A percentile compares a stretch with the other conserved stretches of the same genome.
These are phyloP conservation scores for Pachycephus smyrnensis DNA, from an alignment of 2,888 invertebrate genomes.

Conservation along the genomic window DNA sequence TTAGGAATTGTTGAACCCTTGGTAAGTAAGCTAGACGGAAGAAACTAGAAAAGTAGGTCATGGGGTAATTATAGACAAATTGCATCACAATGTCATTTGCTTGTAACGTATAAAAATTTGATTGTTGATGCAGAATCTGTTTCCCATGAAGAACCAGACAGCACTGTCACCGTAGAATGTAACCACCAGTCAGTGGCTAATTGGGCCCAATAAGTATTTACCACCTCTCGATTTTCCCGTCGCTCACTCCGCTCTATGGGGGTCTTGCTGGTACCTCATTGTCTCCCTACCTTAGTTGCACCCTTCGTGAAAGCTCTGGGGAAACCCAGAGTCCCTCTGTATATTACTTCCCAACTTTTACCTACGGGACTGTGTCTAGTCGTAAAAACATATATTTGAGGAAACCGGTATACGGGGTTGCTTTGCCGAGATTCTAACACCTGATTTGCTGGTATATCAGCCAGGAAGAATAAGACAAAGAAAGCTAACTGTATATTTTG, in stretches of 20 bases:
- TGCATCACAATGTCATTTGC: neutral
- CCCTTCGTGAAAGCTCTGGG: neutral
- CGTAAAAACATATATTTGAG: neutral
- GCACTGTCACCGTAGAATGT: constrained; percentile 33
- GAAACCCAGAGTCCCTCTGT: constrained; percentile 5
- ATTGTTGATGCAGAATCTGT: neutral
- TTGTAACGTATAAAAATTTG: neutral
- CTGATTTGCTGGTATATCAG: constrained; percentile 14
- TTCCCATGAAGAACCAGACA: neutral
- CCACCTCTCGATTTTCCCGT: constrained; percentile 42
- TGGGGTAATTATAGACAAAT: neutral
- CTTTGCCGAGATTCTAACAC: neutral
- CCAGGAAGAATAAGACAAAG: constrained; percentile 20
- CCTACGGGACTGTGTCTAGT: neutral
- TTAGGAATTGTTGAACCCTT: neutral
- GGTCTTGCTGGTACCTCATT: constrained; percentile 44
- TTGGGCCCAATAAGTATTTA: constrained; percentile 52
- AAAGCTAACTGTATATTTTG: neutral
- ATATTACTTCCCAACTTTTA: neutral
- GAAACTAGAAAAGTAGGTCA: neutral
- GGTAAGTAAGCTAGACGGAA: neutral
- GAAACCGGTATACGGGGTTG: neutral
- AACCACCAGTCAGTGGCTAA: constrained; percentile 53
- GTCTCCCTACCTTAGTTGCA: constrained; percentile 24
- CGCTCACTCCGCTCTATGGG: constrained; percentile 34